Evolutionary conservation across 64 coral and sea anemone species (phyloP).

Genomic region (Montipora foliosa): DNA sequence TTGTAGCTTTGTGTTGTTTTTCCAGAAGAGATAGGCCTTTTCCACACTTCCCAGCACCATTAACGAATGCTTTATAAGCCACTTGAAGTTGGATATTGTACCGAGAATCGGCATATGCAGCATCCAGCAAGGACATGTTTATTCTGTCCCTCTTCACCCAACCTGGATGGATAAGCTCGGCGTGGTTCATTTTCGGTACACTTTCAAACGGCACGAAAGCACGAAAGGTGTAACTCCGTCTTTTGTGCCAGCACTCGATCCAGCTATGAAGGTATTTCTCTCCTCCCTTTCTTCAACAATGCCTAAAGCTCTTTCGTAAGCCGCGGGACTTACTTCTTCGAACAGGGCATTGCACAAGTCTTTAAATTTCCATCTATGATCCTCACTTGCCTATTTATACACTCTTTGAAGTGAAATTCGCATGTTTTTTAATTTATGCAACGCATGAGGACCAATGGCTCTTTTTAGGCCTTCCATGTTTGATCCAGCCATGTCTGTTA

Average conservation of each 20-base stretch:
- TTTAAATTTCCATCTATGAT: slow-evolving; percentile 59
- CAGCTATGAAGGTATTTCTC: slow-evolving; percentile 40
- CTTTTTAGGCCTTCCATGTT: slow-evolving; percentile 65
- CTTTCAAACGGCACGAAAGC: slow-evolving; percentile 26
- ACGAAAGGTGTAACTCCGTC: slow-evolving; percentile 58
- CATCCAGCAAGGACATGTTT: slow-evolving; percentile 54
- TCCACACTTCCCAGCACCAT: slow-evolving; percentile 23
- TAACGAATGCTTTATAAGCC: slow-evolving; percentile 8
- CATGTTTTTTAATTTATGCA: slow-evolving; percentile 53
- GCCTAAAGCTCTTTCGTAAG: slow-evolving; percentile 50
- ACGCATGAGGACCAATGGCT: slow-evolving; percentile 6
- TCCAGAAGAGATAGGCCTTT: slow-evolving; percentile 27
- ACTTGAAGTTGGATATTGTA: slow-evolving; percentile 69
- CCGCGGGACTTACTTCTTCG: slow-evolving; percentile 15
- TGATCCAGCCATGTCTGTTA: slow-evolving; percentile 72
- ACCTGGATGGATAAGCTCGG: slow-evolving; percentile 26
- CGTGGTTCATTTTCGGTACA: slow-evolving; percentile 28
- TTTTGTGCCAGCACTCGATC: slow-evolving; percentile 71
- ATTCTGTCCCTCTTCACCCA: slow-evolving; percentile 68
- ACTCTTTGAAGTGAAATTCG: slow-evolving; percentile 68
- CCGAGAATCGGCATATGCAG: slow-evolving; percentile 27
- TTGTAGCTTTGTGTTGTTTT: slow-evolving; percentile 30
- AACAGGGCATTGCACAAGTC: slow-evolving; percentile 38
- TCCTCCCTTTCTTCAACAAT: slow-evolving; percentile 38
- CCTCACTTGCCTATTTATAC: slow-evolving; percentile 32